These are phyloP conservation scores for Odontophorus gujanensis DNA, from an alignment of 2,113 vertebrate species.

Conservation along the genomic window DNA sequence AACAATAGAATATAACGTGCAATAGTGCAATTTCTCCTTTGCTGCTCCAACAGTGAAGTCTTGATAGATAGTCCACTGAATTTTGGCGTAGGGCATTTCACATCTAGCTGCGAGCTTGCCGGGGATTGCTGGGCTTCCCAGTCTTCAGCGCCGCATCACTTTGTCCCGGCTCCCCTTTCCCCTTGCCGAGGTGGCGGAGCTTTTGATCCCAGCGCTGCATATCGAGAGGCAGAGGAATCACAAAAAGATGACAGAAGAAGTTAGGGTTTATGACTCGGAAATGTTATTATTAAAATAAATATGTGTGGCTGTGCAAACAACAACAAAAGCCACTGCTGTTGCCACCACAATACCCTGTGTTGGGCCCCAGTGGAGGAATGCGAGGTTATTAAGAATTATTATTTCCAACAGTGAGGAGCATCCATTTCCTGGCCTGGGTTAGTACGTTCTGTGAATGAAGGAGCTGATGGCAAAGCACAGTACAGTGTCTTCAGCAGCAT, in stretches of 20 bases:
- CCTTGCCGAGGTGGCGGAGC: constrained; percentile 76
- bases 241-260: background rate
- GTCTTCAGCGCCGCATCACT: constrained; percentile 59
- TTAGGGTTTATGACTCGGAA: background rate
- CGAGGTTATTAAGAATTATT: background rate
- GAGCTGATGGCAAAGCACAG: background rate
- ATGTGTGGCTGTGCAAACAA: fast-evolving
- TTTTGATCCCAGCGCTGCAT: constrained; percentile 86
- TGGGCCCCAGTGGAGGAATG: background rate
- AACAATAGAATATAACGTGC: constrained; percentile 85
- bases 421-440: background rate
- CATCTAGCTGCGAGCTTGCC: constrained; percentile 72
- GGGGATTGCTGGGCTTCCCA: constrained; percentile 57
- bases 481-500: background rate
- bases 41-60: constrained; percentile 77
- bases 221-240: background rate
- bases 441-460: background rate
- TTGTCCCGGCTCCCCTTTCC: constrained; percentile 66
- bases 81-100: background rate
- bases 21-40: constrained; percentile 90
- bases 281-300: background rate
- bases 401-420: background rate
- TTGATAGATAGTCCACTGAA: constrained; percentile 67
- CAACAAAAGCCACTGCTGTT: fast-evolving
- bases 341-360: fast-evolving